phyloP scores from a whole-genome alignment of 1,140 invertebrate genomes.

The Macrobrachium nipponense region DNA sequence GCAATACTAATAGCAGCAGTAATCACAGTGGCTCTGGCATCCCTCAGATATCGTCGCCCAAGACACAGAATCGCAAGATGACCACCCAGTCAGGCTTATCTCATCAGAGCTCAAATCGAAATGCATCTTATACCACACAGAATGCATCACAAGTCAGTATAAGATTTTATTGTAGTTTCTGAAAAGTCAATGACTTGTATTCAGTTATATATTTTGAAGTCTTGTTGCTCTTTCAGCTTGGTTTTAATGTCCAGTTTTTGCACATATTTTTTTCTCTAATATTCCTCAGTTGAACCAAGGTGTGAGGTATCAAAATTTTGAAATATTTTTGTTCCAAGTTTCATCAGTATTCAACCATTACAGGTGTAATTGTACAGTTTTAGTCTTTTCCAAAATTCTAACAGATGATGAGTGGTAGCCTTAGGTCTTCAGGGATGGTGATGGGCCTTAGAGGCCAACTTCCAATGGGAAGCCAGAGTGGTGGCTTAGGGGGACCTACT shows the following conservation, averaged over 20 bases:
- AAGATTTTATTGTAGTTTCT: conserved; percentile 5
- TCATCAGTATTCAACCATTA: not conserved
- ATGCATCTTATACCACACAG: conserved; percentile 49
- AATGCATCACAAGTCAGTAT: conserved; percentile 54
- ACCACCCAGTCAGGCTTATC: conserved; percentile 39
- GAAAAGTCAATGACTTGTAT: not conserved
- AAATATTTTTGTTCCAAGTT: not conserved
- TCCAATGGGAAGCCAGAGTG: conserved; percentile 44
- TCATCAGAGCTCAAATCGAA: conserved; percentile 52
- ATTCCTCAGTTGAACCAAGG: too few species aligned
- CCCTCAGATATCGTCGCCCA: conserved; percentile 72
- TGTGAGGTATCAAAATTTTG: too few species aligned
- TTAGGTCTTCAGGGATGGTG: conserved; percentile 49
- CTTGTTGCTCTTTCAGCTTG: too few species aligned
- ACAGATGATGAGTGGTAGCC: conserved; percentile 53
- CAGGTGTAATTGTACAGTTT: too few species aligned
- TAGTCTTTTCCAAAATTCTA: not conserved
- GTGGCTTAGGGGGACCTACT: conserved; percentile 33
- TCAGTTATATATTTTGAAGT: too few species aligned
- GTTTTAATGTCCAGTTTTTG: too few species aligned
- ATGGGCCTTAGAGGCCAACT: conserved; percentile 59
- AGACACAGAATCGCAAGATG: conserved; percentile 70
- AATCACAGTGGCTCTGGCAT: conserved; percentile 60
- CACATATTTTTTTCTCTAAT: too few species aligned
- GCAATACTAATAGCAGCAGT: conserved; percentile 17